A percentile compares a stretch with the other conserved stretches of the same genome.
phyloP scores from a whole-genome alignment of 2,888 invertebrate species.

The Xiphydria camelus region DNA sequence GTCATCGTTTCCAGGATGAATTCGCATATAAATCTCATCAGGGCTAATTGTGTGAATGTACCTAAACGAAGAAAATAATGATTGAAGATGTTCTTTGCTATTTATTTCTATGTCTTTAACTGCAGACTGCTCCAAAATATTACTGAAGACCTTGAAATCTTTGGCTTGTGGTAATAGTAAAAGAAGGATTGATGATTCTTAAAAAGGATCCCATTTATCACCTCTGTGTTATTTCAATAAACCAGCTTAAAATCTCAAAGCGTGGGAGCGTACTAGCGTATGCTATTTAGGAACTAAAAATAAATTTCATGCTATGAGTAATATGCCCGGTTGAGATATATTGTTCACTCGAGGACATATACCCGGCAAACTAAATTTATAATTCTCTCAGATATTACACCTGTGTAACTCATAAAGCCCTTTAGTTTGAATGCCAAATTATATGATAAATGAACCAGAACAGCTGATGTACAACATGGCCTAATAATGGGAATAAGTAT shows the following conservation, averaged over 20 bases:
- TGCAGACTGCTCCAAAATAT: background rate
- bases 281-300: slow-evolving; percentile 15
- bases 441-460: too few relatives aligned
- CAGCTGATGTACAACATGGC: too few relatives aligned
- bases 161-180: background rate
- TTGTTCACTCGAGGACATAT: slow-evolving; percentile 24
- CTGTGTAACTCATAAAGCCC: slow-evolving; percentile 9
- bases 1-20: slow-evolving; percentile 67
- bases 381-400: slow-evolving; percentile 17
- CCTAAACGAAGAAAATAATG: slow-evolving; percentile 56
- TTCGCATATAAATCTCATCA: slow-evolving; percentile 73
- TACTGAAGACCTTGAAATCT: background rate
- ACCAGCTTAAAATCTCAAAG: background rate
- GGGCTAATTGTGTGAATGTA: slow-evolving; percentile 71
- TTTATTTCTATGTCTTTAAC: background rate
- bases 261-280: background rate
- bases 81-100: background rate
- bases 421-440: background rate
- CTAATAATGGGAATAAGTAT: too few relatives aligned
- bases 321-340: slow-evolving; percentile 18
- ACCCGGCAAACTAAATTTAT: slow-evolving; percentile 28
- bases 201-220: too few relatives aligned
- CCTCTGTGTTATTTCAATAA: too few relatives aligned
- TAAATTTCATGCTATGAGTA: slow-evolving; percentile 26
- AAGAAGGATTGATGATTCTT: too few relatives aligned